A percentile compares a stretch with the other conserved stretches of the same genome.
Conservation (phyloP, 1,140 invertebrate genomes). For the Drosophila erecta region DNA sequence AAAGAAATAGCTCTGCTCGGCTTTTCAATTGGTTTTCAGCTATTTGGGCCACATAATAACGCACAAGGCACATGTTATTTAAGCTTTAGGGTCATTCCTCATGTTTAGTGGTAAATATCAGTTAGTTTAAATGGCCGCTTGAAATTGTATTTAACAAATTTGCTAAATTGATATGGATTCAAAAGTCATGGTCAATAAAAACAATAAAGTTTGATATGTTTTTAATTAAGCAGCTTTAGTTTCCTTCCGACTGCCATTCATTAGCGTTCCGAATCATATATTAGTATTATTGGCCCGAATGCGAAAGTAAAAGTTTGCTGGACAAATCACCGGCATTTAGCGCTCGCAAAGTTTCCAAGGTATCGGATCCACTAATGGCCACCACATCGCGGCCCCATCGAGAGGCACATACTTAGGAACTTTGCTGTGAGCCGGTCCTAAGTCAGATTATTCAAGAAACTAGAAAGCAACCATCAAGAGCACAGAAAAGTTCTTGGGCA, state of each 20-base stretch:
- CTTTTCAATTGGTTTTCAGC: conserved; percentile 43
- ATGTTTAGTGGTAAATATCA: too few relatives aligned
- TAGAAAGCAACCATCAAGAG: conserved; percentile 36
- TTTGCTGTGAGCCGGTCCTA: conserved; percentile 16
- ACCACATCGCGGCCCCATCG: conserved; percentile 22
- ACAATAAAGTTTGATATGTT: background rate
- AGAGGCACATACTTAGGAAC: conserved; percentile 8
- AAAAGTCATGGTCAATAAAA: too few relatives aligned
- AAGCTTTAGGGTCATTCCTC: background rate
- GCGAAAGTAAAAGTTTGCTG: conserved; percentile 1
- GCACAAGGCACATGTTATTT: background rate
- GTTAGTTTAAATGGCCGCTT: too few relatives aligned
- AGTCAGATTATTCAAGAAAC: conserved; percentile 26
- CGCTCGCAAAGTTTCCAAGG: conserved; percentile 27
- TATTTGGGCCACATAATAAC: conserved; percentile 15
- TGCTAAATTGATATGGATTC: too few relatives aligned
- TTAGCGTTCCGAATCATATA: background rate
- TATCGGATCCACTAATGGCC: conserved; percentile 28
- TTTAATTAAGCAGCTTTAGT: conserved; percentile 1
- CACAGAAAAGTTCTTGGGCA: conserved; percentile 29
- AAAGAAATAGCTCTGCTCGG: conserved; percentile 30
- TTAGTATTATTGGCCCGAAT: conserved; percentile 18
- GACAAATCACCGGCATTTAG: conserved; percentile 31
- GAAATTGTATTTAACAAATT: too few relatives aligned
- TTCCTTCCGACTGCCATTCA: background rate